Conservation (phyloP, 2,888 invertebrate species). For the Orgyia antiqua region DNA sequence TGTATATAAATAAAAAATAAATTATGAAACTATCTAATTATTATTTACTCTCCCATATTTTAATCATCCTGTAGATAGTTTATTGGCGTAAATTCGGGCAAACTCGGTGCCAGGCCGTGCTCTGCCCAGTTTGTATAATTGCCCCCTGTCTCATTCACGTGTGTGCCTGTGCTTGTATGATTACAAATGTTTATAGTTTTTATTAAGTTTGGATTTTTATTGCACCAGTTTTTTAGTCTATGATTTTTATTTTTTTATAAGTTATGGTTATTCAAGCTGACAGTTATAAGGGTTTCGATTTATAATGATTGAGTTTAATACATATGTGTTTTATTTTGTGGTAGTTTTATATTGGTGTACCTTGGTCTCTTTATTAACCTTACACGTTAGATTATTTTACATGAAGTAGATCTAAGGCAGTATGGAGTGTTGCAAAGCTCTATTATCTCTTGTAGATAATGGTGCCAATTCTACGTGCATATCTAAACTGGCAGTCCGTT, state of each 20-base stretch:
- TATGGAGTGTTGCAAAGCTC: too few relatives aligned
- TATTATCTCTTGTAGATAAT: too few relatives aligned
- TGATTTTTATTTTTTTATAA: constrained; percentile 3
- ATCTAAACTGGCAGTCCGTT: too few relatives aligned
- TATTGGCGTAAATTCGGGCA: constrained; percentile 63
- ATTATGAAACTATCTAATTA: too few relatives aligned
- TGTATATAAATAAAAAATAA: too few relatives aligned
- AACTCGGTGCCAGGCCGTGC: constrained; percentile 63
- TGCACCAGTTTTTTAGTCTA: constrained; percentile 13
- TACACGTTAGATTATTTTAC: too few relatives aligned
- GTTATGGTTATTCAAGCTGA: constrained; percentile 13
- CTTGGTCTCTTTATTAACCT: too few relatives aligned
- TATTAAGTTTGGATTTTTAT: constrained; percentile 13
- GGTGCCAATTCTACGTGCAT: too few relatives aligned
- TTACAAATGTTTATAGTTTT: constrained; percentile 20
- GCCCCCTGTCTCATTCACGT: constrained; percentile 54
- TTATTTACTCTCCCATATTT: too few relatives aligned
- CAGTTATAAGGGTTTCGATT: constrained; percentile 17
- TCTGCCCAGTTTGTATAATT: constrained; percentile 62
- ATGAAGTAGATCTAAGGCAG: too few relatives aligned
- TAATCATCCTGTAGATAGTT: constrained; percentile 39
- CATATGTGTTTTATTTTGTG: too few relatives aligned
- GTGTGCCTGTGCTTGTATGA: constrained; percentile 54
- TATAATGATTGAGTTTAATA: constrained; percentile 22
- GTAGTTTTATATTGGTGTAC: too few relatives aligned